Evolutionary conservation across 1,140 invertebrate species (phyloP), one percentile per base, ranked within the genome.

Genomic region (Tribolium castaneum): DNA sequence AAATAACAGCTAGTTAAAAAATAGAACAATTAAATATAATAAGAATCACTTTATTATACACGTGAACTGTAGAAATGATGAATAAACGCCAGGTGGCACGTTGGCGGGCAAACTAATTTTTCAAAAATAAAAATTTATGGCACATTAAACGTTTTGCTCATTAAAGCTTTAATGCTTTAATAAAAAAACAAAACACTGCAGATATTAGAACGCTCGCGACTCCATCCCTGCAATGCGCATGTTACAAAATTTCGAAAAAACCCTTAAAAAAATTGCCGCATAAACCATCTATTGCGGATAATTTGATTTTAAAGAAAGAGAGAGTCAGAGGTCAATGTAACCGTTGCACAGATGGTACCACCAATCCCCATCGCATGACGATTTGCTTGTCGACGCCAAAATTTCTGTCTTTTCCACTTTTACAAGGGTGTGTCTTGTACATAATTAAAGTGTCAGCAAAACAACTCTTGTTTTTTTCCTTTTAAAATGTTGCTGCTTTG

Each of bases 361-460:
- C 59, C 59, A 66, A 66, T 25, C 59, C 35, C 59, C 59, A 35
- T 66, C 59, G 59, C 59, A 66, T 66, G 59, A 66, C 7, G 25
- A 30, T 62, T 62, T 62, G 30, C 56, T n/a, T 62, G 56, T 62
- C 56, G 30, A 62, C 56, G 30, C 22, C 25, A 56, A 14, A 35
- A 66, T 66, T 66, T 66, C n/a, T 35, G 59, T 35, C 12, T 66
- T 35, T 35, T 66, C 35, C 30, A 9, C 59, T 35, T 30, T 66
- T 66, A n/a, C 34, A 34, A n/a, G 59, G 59, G n/a, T 19, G 59
- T 66, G 59, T 66, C 45, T 35, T 12, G 30, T 35, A 66, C 59
- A 66, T 66, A 66, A 66, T 66, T 66, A 66, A 66, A 35, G 30
- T 66, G 59, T 35, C 30, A 66, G 59, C 5, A 7, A 12, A 59